phyloP scores from a whole-genome alignment of 2,797 vertebrate genomes.

The Hippopotamyrus pictus region DNA sequence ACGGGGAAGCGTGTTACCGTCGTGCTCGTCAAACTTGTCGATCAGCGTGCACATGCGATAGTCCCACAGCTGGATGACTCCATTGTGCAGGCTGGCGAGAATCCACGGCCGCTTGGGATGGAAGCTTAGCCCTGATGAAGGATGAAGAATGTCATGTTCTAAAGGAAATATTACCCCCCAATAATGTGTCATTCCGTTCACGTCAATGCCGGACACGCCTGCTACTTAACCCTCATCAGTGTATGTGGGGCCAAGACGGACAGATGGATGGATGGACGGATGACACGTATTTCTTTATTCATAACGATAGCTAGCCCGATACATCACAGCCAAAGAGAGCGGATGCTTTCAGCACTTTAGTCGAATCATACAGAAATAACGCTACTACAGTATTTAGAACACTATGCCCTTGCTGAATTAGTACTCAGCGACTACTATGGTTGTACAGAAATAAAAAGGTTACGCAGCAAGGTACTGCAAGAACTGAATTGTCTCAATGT shows the following conservation, averaged over 20 bases:
- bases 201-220: neutral
- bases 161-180: neutral
- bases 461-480: neutral
- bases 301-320: neutral
- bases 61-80: conserved; percentile 95
- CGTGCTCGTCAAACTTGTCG: conserved; percentile 95
- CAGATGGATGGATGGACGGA: neutral
- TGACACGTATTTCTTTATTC: neutral
- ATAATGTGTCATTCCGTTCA: neutral
- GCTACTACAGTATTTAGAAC: neutral
- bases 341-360: neutral
- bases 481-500: neutral
- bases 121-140: conserved; percentile 81
- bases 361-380: neutral
- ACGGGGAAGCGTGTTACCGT: conserved; percentile 58
- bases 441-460: neutral
- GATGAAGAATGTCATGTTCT: neutral
- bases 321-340: neutral
- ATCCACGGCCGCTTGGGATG: conserved; percentile 95
- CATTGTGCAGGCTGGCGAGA: conserved; percentile 90
- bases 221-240: neutral
- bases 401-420: too few species aligned
- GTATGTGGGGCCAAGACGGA: neutral
- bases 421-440: neutral
- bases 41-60: conserved; percentile 97